Evolutionary conservation across 2,113 vertebrate genomes (phyloP), one percentile per base, ranked within the genome.

Genomic region (Chlorodrepanis virens): DNA sequence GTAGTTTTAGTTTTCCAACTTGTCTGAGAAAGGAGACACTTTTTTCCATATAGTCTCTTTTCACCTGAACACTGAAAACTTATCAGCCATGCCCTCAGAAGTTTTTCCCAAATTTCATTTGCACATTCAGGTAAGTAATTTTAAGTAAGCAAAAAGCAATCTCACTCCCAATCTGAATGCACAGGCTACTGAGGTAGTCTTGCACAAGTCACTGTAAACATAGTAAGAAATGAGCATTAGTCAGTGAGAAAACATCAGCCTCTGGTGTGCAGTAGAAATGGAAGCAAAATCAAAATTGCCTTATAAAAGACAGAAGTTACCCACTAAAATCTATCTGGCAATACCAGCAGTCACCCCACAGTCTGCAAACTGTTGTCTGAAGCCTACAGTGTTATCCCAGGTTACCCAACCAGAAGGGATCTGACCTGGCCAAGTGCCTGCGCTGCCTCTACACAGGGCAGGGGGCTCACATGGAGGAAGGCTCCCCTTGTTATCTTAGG

Each of bases 401-500:
- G 57, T 17, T 39, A 50, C 25, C 18, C 5, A 1, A 20, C 7
- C 37, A 39, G 52, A 89, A 70, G 27, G 8, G 49, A 47, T 17
- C 22, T 10, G 27, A 42, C 23, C 35, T 11, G 11, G 22, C 24
- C 45, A 70, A 27, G 42, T 12, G 12, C 50, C 64, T 2, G 4
- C 0, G 0, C n/a, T 50, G 67, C 14, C 54, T 35, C 35, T 15
- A 5, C 0, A 0, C 56, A 45, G 42, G 33, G 37, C 2, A 0
- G 21, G 9, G 0, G 2, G 1, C 22, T 16, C 13, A 4, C 0
- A 0, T 6, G 61, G 59, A 57, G 60, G 3, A 90, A 64, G 1
- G 5, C 3, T 82, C 39, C 21, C 12, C 45, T 65, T 16, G 14
- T 63, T 63, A n/a, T 40, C 47, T 67, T 42, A 33, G 37, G 44